phyloP scores from a whole-genome alignment of 2,797 vertebrate species.

The Uromys caudimaculatus region DNA sequence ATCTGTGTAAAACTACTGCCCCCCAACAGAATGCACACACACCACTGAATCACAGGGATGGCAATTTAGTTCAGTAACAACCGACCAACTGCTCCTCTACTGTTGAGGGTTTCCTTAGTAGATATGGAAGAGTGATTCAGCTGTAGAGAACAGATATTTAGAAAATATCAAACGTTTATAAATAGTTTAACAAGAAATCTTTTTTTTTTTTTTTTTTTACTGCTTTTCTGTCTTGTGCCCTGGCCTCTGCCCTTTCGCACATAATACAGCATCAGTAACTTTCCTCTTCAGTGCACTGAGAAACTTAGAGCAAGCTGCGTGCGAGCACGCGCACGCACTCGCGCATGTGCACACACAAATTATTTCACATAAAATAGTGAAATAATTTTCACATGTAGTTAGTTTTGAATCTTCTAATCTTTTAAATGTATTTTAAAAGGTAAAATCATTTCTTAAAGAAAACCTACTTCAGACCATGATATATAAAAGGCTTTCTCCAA shows the following conservation, averaged over 20 bases:
- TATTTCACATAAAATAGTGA: no score
- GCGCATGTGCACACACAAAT: no score
- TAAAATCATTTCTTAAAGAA: constrained; percentile 57
- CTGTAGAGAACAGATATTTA: constrained; percentile 68
- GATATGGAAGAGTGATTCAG: constrained; percentile 71
- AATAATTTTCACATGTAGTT: constrained; percentile 7
- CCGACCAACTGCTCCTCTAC: constrained; percentile 71
- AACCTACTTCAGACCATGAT: constrained; percentile 55
- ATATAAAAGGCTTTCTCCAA: constrained; percentile 48
- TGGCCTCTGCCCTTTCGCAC: constrained; percentile 12
- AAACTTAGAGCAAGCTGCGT: neutral
- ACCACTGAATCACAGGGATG: constrained; percentile 74
- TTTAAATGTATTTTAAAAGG: constrained; percentile 23
- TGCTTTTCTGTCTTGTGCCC: constrained; percentile 44
- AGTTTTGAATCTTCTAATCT: constrained; percentile 46
- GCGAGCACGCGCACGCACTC: no score
- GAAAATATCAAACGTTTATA: constrained; percentile 68
- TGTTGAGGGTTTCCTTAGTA: constrained; percentile 67
- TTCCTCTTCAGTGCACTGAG: neutral
- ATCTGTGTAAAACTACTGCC: constrained; percentile 56
- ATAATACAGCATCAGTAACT: constrained; percentile 49
- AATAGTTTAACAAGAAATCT: constrained; percentile 62
- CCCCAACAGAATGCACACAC: constrained; percentile 45
- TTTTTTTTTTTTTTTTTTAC: constrained; percentile 67
- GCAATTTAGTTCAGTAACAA: constrained; percentile 59